phyloP scores from a whole-genome alignment of 2,797 vertebrate species.

The Allobates femoralis region DNA sequence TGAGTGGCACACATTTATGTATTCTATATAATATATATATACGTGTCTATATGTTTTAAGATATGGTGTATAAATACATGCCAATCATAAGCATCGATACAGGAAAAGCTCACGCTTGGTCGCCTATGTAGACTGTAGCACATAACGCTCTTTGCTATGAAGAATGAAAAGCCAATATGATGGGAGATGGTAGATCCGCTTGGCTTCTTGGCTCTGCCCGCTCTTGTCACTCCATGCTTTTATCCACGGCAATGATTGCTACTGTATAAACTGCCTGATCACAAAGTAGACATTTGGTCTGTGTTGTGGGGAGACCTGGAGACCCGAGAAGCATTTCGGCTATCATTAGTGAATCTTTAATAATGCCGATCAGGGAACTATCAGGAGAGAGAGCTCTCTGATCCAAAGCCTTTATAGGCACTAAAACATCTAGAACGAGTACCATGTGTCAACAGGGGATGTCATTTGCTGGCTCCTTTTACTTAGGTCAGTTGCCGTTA shows the following conservation, averaged over 20 bases:
- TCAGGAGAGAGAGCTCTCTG: conserved; percentile 33
- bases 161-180: conserved; percentile 6
- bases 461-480: conserved; percentile 37
- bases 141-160: not conserved
- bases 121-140: not conserved
- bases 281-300: conserved; percentile 44
- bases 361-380: conserved; percentile 54
- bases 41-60: too few relatives aligned
- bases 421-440: conserved; percentile 46
- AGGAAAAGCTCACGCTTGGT: not conserved
- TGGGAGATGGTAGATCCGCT: not conserved
- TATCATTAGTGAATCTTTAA: conserved; percentile 55
- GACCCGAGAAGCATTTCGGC: conserved; percentile 43
- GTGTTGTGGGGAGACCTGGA: conserved; percentile 42
- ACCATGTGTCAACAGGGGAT: conserved; percentile 40
- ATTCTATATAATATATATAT: too few relatives aligned
- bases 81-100: not conserved
- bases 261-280: conserved; percentile 11
- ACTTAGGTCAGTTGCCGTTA: conserved; percentile 48
- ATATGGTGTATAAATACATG: too few relatives aligned
- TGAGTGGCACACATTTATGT: too few relatives aligned
- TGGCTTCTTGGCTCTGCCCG: conserved; percentile 17
- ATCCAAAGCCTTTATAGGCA: conserved; percentile 53
- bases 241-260: conserved; percentile 40
- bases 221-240: conserved; percentile 45